Evolutionary conservation across 2,797 vertebrate genomes (phyloP), one percentile per base, ranked within the genome.

Genomic region (Momotus momota): DNA sequence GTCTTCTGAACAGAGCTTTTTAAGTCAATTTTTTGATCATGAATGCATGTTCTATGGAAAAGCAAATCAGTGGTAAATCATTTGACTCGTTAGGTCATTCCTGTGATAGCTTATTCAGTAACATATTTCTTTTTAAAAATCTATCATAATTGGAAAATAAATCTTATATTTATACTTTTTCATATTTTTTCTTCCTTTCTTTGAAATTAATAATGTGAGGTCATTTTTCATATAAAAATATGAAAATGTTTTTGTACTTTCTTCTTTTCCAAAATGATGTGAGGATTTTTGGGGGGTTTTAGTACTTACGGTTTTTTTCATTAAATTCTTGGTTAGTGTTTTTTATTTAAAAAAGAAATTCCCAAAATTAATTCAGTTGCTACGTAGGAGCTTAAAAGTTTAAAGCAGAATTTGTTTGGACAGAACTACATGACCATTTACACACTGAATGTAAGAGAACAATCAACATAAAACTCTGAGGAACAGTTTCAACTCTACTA

Each of bases 381-480:
- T 83, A 8, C 11, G 5, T 58, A 61, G 51, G 17, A 83, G 51
- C 29, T 40, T 51, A 31, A 51, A 81, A 84, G 11, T 33, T 38
- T 48, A 86, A 88, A 74, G 57, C 35, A 64, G 35, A 67, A 60
- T 70, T 88, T 82, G 15, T 86, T 80, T 74, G 48, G 49, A 49
- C 15, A 52, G 21, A 82, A 45, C 22, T 55, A 9, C 18, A 2
- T 74, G 26, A 21, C 22, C 60, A 10, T 77, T 94, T 64, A 45
- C 7, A 17, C 40, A 29, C 26, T 83, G 31, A 77, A 67, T 26
- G 6, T 70, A 48, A 61, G 27, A 85, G 64, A 77, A n/a, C 3
- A 74, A 61, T 38, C 33, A 52, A 6, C 18, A 18, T 54, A 54
- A 90, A 86, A 60, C 27, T 71, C 25, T 51, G 46, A 80, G 57